phyloP scores from a whole-genome alignment of 1,140 invertebrate species.

The Mizuhopecten yessoensis region DNA sequence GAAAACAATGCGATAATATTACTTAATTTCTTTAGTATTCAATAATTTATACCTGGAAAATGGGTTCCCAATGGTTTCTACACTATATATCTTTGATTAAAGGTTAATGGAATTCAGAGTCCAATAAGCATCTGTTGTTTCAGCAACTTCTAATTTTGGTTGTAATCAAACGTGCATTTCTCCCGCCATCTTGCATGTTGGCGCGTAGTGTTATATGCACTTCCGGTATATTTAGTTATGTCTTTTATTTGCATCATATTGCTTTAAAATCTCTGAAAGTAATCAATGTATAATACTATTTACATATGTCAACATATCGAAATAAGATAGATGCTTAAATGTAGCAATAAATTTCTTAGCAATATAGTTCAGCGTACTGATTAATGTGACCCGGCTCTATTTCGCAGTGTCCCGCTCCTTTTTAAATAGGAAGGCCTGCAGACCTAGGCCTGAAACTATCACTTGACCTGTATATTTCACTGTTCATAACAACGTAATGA shows the following conservation, averaged over 20 bases:
- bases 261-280: neutral
- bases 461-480: too few species aligned
- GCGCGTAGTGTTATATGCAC: neutral
- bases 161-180: constrained; percentile 24
- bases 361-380: neutral
- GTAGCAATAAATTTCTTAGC: neutral
- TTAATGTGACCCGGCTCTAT: neutral
- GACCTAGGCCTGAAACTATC: too few species aligned
- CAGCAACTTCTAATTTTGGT: neutral
- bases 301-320: too few species aligned
- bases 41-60: constrained; percentile 2
- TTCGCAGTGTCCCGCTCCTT: neutral
- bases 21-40: neutral
- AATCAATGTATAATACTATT: too few species aligned
- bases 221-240: neutral
- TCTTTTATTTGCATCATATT: neutral
- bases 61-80: neutral
- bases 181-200: constrained; percentile 21
- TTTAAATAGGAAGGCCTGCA: neutral
- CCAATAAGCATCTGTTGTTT: neutral
- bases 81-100: neutral
- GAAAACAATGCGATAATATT: constrained; percentile 6
- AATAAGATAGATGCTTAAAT: neutral
- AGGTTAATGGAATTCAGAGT: neutral
- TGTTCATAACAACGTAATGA: too few species aligned